Evolutionary conservation across 2,797 vertebrate species (phyloP), one percentile per base, ranked within the genome.

Genomic region (Mus spretus): DNA sequence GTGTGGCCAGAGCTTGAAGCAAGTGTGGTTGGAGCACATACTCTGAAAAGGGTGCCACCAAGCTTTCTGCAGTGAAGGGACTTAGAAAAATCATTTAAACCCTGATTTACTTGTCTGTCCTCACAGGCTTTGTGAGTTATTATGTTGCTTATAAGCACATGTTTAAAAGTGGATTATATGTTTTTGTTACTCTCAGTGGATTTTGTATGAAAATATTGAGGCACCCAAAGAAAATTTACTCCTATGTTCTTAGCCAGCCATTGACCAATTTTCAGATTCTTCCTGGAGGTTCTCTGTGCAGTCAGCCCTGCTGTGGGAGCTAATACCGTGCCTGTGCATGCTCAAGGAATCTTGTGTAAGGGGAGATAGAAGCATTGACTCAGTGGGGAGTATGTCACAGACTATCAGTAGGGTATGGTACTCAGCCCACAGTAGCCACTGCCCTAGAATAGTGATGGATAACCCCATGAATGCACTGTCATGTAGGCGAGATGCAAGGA

Each of bases 141-240:
- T 81, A 14, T 24, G 4, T 78, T n/a, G n/a, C 40, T 72, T 63
- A 44, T 81, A 95, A 89, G 79, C 53, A 81, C 70, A 67, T 3
- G n/a, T 84, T 90, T 57, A 74, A 78, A 92, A 65, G n/a, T 70
- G 17, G 75, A 67, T 84, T 93, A 61, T 72, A 81, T 89, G 81
- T 70, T 4, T 80, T 50, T 77, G 22, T 90, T 90, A 70, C 78
- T 85, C 17, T 81, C 90, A 81, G 47, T 93, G 3, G 77, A 79
- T 82, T 95, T 72, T 78, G 3, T 65, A 22, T 83, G 57, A 59
- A 67, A 78, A 89, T 67, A 83, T 6, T 75, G 26, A 86, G 90
- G 12, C 24, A 40, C 63, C n/a, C 13, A 0, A 93, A 34, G 44
- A 77, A 84, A 77, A 34, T 72, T 55, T 81, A 40, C 9, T 65